Percentiles rank a stretch among this genome's conserved stretches.
Evolutionary conservation across 2,888 invertebrate genomes (phyloP).

Genomic region (Nezara viridula): DNA sequence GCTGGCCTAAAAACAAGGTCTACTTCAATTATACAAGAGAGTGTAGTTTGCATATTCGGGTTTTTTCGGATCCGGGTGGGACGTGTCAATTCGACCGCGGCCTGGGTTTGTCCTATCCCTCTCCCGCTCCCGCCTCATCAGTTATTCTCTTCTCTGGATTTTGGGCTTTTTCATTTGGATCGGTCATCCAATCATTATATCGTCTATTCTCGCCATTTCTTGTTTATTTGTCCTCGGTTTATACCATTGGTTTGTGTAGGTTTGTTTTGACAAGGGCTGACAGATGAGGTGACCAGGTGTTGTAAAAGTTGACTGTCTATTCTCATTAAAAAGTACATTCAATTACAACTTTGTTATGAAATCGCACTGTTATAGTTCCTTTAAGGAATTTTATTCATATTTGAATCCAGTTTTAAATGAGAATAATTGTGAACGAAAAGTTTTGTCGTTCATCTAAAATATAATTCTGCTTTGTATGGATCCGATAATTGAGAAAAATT

Average conservation of each 20-base stretch:
- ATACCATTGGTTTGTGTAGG: slow-evolving; percentile 8
- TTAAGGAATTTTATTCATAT: too few species aligned
- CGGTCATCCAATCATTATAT: slow-evolving; percentile 35
- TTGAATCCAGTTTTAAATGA: too few species aligned
- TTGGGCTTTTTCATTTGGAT: slow-evolving; percentile 29
- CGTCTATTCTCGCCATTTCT: slow-evolving; percentile 14
- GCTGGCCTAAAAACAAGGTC: slow-evolving; percentile 59
- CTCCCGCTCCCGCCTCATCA: slow-evolving; percentile 16
- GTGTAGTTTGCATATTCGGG: slow-evolving; percentile 56
- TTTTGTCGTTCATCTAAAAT: too few species aligned
- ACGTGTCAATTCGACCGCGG: slow-evolving; percentile 44
- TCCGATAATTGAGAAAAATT: too few species aligned
- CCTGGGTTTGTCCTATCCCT: slow-evolving; percentile 14
- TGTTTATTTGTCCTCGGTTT: background rate
- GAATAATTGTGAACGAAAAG: too few species aligned
- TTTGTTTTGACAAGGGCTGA: background rate
- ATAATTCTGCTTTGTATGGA: too few species aligned
- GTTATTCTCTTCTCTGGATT: slow-evolving; percentile 36
- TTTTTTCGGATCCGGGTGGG: slow-evolving; percentile 35
- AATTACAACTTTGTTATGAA: too few species aligned
- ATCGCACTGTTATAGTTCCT: too few species aligned
- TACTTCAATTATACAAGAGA: slow-evolving; percentile 58
- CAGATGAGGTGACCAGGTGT: background rate
- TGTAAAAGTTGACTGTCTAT: slow-evolving; percentile 5
- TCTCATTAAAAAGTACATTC: background rate